A percentile compares a stretch with the other conserved stretches of the same genome.
phyloP scores from a whole-genome alignment of 2,888 invertebrate species.

The Phengaris arion region DNA sequence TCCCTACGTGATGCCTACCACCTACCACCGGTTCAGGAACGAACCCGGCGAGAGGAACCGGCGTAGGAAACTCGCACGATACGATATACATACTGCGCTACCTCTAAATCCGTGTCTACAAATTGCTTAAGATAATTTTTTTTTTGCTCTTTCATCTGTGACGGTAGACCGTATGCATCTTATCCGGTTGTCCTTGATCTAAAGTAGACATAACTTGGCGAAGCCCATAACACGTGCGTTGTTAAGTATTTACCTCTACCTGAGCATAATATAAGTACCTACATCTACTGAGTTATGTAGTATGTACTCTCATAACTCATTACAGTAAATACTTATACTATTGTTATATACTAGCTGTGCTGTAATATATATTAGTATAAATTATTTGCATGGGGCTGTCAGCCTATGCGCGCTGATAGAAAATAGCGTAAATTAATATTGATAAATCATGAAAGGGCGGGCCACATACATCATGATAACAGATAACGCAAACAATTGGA shows the following conservation, averaged over 20 bases:
- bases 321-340: too few relatives aligned
- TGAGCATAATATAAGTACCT: too few relatives aligned
- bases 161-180: not conserved
- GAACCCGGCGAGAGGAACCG: too few relatives aligned
- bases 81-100: too few relatives aligned
- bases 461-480: conserved; percentile 20
- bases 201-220: not conserved
- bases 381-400: not conserved
- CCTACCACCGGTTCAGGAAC: too few relatives aligned
- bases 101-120: too few relatives aligned
- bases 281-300: too few relatives aligned
- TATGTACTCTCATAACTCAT: too few relatives aligned
- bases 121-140: not conserved
- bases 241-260: not conserved
- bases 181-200: conserved; percentile 1
- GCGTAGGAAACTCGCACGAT: too few relatives aligned
- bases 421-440: conserved; percentile 7
- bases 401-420: conserved; percentile 3
- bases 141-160: conserved; percentile 4
- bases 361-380: too few relatives aligned
- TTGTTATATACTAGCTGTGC: not conserved
- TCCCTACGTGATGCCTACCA: too few relatives aligned
- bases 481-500: conserved; percentile 26
- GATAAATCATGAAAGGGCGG: conserved; percentile 9
- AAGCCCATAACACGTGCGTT: not conserved